Evolutionary conservation across 2,888 invertebrate genomes (phyloP).

Genomic region (Nomada ruficornis): DNA sequence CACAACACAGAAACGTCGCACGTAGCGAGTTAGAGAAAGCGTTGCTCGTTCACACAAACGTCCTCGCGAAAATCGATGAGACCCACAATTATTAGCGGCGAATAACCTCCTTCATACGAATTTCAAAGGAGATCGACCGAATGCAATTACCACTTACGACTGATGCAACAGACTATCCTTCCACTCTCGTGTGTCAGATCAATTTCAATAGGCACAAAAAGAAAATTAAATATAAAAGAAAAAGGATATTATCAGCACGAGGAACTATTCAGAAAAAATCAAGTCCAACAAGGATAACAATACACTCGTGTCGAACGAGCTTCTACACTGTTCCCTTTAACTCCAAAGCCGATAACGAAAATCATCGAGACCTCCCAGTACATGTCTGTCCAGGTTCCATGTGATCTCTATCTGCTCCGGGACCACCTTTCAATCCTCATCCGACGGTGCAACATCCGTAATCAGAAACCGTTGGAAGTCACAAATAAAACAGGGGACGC

Average conservation of each 20-base stretch:
- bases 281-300: not conserved
- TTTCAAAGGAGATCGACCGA: not conserved
- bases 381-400: slow-evolving; percentile 23
- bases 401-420: slow-evolving; percentile 1
- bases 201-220: not conserved
- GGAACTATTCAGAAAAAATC: not conserved
- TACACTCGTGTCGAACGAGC: not conserved
- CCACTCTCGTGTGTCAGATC: slow-evolving; percentile 6
- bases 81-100: not conserved
- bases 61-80: slow-evolving; percentile 6
- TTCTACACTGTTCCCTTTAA: not conserved
- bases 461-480: not conserved
- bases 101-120: not conserved
- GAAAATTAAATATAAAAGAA: not conserved
- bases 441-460: not conserved
- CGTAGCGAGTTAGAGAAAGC: not conserved
- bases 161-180: slow-evolving; percentile 32
- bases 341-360: not conserved
- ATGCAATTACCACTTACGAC: slow-evolving; percentile 6
- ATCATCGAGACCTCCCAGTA: not conserved
- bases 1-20: not conserved
- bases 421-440: not conserved
- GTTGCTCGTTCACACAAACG: not conserved
- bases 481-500: not conserved
- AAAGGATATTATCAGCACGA: not conserved